A percentile compares a stretch with the other conserved stretches of the same genome.
Conservation (phyloP, 2,113 vertebrate species). For the Callaeas wilsoni region DNA sequence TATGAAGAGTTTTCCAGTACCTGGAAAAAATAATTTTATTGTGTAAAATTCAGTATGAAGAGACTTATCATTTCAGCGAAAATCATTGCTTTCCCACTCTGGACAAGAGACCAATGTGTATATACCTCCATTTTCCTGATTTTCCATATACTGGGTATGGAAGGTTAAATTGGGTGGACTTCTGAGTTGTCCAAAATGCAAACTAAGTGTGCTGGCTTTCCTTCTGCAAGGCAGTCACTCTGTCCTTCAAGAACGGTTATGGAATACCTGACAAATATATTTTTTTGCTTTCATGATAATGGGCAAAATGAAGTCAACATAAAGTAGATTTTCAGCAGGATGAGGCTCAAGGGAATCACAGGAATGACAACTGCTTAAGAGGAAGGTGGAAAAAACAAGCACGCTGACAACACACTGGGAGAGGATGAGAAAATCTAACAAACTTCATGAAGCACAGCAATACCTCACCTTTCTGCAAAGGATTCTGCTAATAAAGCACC, state of each 20-base stretch:
- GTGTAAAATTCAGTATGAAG: not conserved
- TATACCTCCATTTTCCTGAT: not conserved
- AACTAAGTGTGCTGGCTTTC: not conserved
- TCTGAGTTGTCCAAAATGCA: not conserved
- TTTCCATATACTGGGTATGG: not conserved
- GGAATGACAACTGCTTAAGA: not conserved
- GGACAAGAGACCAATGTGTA: not conserved
- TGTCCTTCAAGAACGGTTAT: not conserved
- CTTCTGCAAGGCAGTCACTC: not conserved
- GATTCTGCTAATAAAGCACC: not conserved
- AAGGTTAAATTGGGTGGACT: not conserved
- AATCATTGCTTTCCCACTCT: not conserved
- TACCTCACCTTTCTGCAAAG: not conserved
- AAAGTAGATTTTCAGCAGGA: not conserved
- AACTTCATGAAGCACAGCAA: not conserved
- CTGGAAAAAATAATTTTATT: not conserved
- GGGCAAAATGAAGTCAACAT: not conserved
- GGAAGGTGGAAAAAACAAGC: not conserved
- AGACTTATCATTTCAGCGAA: not conserved
- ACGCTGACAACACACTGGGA: not conserved
- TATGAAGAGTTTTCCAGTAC: not conserved
- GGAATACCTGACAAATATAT: not conserved
- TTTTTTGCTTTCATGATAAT: not conserved
- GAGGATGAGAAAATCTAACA: not conserved
- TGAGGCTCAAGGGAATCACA: not conserved